Evolutionary conservation across 2,888 invertebrate species (phyloP), one percentile per base, ranked within the genome.

Genomic region (Rhamnusium bicolor): DNA sequence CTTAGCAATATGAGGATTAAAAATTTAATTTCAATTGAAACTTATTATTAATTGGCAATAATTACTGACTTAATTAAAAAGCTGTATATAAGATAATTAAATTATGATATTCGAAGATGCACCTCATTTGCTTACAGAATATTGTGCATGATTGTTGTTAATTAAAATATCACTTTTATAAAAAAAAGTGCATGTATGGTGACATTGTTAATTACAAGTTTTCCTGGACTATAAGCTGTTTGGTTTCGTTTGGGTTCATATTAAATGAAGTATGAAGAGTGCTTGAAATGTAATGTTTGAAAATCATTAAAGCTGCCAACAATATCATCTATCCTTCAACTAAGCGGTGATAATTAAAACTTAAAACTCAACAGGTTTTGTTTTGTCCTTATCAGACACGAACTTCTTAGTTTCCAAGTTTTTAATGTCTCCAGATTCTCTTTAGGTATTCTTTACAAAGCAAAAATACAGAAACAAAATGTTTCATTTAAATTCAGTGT

Each of bases 301-400:
- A 60, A 47, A 68, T 68, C 68, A 68, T 68, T 68, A 68, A 60
- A 29, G 16, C 68, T 68, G 68, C 68, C 68, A 68, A 68, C 68
- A 29, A 68, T 60, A 60, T 68, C 58, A 49, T 68, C 58, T 58
- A 58, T 29, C 68, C 58, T 40, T 68, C 68, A 58, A 32, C 49
- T 60, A 29, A 68, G 60, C 58, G 49, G 51, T 68, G 58, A 68
- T 68, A 68, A 68, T 68, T 58, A 68, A 60, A 60, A 58, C 7
- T 40, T 56, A 24, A 58, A 60, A 32, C 58, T 58, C 58, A 58
- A 58, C 58, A 58, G 58, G 58, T 58, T 58, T 32, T 12, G 58
- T 58, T 58, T 32, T 32, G 58, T 58, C 16, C 32, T 58, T 32
- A 58, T 32, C 58, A 29, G 32, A 58, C 16, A 18, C 58, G 32